Evolutionary conservation across 2,113 vertebrate genomes (phyloP).

Genomic region (Oncorhynchus keta): DNA sequence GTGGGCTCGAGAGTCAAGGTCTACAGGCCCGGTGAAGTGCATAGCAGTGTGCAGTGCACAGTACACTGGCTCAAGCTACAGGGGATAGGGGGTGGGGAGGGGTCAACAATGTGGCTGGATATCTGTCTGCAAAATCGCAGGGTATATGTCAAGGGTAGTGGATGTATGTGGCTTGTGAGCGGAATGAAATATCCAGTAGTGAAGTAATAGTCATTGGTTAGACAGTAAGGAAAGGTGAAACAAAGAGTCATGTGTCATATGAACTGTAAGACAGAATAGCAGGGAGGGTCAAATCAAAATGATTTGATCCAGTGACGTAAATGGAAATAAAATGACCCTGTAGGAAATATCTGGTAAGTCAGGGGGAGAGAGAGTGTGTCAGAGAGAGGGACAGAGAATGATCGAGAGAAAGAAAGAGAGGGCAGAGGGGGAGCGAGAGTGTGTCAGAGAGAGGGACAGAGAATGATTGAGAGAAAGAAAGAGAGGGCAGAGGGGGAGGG

Average conservation of each 20-base stretch:
- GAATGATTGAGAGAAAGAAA: too few species aligned
- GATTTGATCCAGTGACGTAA: too few species aligned
- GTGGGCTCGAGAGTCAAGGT: constrained; percentile 61
- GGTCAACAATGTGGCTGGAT: background rate
- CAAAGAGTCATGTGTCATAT: too few species aligned
- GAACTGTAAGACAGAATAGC: too few species aligned
- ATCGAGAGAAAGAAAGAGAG: too few species aligned
- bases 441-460: background rate
- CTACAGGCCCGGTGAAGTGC: constrained; percentile 48
- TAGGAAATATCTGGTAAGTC: too few species aligned
- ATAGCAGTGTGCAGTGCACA: background rate
- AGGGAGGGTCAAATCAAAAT: too few species aligned
- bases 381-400: background rate
- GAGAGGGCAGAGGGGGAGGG: background rate
- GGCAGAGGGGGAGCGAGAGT: background rate
- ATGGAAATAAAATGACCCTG: too few species aligned
- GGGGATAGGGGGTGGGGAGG: background rate
- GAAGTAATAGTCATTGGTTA: too few species aligned
- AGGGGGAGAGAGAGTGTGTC: background rate
- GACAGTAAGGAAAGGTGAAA: too few species aligned
- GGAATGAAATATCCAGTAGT: too few species aligned
- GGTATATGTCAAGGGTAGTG: background rate
- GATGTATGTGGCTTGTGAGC: background rate
- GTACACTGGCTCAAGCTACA: background rate
- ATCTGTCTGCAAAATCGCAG: background rate